Evolutionary conservation across 2,797 vertebrate species (phyloP), one percentile per base, ranked within the genome.

Genomic region (Molossus alvarezi): DNA sequence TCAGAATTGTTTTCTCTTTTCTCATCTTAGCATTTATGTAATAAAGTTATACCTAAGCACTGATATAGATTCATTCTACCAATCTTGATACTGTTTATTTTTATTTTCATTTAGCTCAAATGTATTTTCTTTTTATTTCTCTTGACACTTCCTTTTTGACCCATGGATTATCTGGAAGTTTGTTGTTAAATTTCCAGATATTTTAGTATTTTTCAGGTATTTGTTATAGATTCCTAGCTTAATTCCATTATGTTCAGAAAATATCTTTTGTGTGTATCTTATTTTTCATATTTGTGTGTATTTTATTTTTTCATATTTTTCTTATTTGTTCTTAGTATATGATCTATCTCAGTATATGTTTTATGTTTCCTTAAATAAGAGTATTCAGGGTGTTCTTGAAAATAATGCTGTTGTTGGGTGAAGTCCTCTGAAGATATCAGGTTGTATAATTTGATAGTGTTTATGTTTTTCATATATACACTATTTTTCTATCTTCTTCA

Each of bases 51-150:
- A 58, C 12, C 3, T 73, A 73, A 41, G 3, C 17, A 65, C 5
- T 91, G 65, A 41, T 48, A 71, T 60, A 37, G n/a, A 11, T 62
- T 14, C 13, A 79, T 13, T 4, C 0, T 90, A 15, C 15, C 8
- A 48, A 25, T 86, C 62, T 77, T 41, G n/a, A 81, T 10, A 37
- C 2, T 86, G 3, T 72, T 13, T 20, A 20, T 80, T 53, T 60
- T 95, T 27, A n/a, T 75, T 89, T 73, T n/a, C 13, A 17, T 58
- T 90, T 67, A 80, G 23, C 10, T 90, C 10, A 80, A 84, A 27
- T 64, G 9, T 15, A 48, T 80, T 5, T 9, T 57, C 72, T 76
- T 45, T 69, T 25, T 37, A 62, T 12, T 88, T 88, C 9, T 5
- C 4, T 64, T 18, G n/a, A 73, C 14, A 53, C 1, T 65, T 72